Conservation (phyloP, 1,140 invertebrate species). For the Branchinecta lynchi region DNA sequence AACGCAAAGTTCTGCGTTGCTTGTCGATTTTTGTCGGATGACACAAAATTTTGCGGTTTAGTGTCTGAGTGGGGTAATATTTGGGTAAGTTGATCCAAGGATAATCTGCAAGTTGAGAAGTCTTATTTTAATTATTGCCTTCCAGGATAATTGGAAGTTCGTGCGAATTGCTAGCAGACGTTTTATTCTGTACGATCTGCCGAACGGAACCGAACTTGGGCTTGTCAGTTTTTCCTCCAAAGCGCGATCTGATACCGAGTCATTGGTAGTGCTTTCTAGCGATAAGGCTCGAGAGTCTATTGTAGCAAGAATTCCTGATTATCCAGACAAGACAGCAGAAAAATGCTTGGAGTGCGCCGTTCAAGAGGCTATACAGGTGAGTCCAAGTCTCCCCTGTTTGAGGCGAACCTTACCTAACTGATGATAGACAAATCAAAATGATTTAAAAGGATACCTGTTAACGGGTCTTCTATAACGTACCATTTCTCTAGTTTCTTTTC, state of each 20-base stretch:
- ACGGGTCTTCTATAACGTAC: too few species aligned
- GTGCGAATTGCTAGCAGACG: slow-evolving; percentile 39
- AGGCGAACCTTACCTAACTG: too few species aligned
- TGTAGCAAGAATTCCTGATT: slow-evolving; percentile 37
- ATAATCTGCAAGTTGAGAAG: too few species aligned
- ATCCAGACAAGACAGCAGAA: slow-evolving; percentile 17
- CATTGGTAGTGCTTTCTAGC: slow-evolving; percentile 29
- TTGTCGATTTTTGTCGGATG: too few species aligned
- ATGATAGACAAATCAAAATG: too few species aligned
- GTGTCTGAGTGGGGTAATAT: too few species aligned
- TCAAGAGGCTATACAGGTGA: slow-evolving; percentile 34
- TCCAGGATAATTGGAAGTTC: slow-evolving; percentile 41
- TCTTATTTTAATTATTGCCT: background rate
- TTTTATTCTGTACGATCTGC: slow-evolving; percentile 38
- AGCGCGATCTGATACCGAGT: slow-evolving; percentile 31
- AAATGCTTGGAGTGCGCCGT: slow-evolving; percentile 38
- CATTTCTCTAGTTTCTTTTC: too few species aligned
- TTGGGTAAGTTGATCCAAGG: too few species aligned
- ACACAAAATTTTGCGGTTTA: too few species aligned
- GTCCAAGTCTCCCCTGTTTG: background rate
- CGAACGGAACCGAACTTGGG: slow-evolving; percentile 35
- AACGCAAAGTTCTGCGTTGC: too few species aligned
- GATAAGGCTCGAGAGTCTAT: slow-evolving; percentile 31
- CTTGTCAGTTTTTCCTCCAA: slow-evolving; percentile 26
- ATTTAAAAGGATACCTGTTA: too few species aligned